Evolutionary conservation across 1,140 invertebrate species (phyloP).

Genomic region (Pseudomyrmex pallidus): DNA sequence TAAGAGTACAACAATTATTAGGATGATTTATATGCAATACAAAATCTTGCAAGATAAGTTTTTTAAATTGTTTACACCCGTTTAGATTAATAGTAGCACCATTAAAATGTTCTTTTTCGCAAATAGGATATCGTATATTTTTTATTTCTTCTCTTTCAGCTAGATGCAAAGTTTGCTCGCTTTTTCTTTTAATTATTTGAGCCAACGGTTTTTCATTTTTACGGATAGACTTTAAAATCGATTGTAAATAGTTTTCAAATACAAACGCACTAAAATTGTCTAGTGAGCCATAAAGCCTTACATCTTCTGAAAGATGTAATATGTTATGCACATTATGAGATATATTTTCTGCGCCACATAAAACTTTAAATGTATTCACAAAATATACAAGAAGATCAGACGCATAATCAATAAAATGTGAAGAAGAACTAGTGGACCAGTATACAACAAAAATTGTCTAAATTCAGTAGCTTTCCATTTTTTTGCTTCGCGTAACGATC

Average conservation of each 20-base stretch:
- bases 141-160: background rate
- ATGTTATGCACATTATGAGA: background rate
- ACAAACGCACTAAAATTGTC: background rate
- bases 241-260: background rate
- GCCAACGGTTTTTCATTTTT: too few relatives aligned
- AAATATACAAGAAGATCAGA: conserved; percentile 1
- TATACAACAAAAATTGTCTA: background rate
- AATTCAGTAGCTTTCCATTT: background rate
- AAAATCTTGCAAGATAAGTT: background rate
- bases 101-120: background rate
- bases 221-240: too few relatives aligned
- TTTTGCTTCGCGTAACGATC: background rate
- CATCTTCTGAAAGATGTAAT: conserved; percentile 3
- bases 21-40: background rate
- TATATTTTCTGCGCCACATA: background rate
- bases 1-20: too few relatives aligned
- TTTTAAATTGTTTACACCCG: background rate
- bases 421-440: background rate
- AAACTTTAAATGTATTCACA: background rate
- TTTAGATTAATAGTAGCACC: background rate
- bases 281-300: background rate
- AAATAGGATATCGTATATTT: background rate
- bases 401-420: background rate
- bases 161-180: background rate
- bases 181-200: too few relatives aligned